Conservation (phyloP, 2,797 vertebrate genomes). For the Myotis daubentonii region DNA sequence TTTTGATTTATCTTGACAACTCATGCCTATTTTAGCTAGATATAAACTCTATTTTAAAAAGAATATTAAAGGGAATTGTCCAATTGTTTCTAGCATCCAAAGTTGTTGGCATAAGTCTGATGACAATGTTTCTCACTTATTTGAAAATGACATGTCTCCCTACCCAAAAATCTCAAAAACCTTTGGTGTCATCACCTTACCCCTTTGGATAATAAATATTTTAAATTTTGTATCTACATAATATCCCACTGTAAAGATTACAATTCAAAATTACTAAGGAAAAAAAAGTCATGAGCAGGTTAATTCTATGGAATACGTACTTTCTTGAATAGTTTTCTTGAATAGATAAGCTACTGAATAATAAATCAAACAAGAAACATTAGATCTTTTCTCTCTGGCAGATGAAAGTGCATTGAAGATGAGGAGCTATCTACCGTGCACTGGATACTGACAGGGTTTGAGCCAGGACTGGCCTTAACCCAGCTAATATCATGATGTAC, state of each 20-base stretch:
- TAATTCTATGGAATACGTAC: neutral
- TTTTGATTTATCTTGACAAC: neutral
- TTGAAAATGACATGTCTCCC: neutral
- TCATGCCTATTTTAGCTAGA: neutral
- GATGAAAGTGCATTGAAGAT: constrained; percentile 54
- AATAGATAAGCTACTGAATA: constrained; percentile 60
- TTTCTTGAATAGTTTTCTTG: neutral
- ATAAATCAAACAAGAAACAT: constrained; percentile 53
- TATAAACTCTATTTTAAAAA: neutral
- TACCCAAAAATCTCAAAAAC: neutral
- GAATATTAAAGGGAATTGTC: neutral
- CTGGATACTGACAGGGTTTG: neutral
- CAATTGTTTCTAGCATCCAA: neutral
- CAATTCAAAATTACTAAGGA: neutral
- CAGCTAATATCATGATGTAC: accelerated
- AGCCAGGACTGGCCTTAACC: neutral
- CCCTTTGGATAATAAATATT: neutral
- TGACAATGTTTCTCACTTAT: neutral
- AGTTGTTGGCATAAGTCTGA: neutral
- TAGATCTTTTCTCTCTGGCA: neutral
- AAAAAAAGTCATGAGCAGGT: neutral
- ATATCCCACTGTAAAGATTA: neutral
- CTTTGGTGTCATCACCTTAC: neutral
- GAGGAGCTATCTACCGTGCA: neutral
- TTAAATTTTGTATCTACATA: neutral